A percentile compares a stretch with the other conserved stretches of the same genome.
These are phyloP conservation scores for Donacobius atricapilla DNA, from an alignment of 2,113 vertebrate genomes.

Conservation along the genomic window DNA sequence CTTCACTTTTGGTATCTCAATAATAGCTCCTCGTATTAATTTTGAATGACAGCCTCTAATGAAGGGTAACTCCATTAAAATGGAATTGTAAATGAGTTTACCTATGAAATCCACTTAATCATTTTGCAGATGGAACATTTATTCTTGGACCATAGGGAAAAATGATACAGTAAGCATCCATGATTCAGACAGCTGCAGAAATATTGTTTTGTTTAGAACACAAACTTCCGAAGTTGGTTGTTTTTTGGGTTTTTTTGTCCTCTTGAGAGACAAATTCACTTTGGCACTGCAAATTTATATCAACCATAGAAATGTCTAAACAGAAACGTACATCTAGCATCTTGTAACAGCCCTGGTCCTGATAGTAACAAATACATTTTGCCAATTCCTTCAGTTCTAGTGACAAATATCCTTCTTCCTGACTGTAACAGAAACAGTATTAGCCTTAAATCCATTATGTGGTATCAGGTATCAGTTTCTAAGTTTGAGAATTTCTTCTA, in stretches of 20 bases:
- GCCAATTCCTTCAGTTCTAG: neutral
- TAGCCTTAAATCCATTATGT: neutral
- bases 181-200: neutral
- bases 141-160: neutral
- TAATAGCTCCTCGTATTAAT: neutral
- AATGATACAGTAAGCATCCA: neutral
- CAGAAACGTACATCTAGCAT: neutral
- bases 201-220: neutral
- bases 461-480: neutral
- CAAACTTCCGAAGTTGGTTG: neutral
- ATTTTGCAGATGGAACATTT: conserved; percentile 21
- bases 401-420: neutral
- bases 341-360: neutral
- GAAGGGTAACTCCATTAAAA: conserved; percentile 11
- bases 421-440: neutral
- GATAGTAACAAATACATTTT: neutral
- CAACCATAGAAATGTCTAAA: neutral
- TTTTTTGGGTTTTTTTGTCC: neutral
- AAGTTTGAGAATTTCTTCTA: neutral
- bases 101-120: conserved; percentile 16
- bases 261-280: neutral
- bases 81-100: conserved; percentile 15
- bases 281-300: neutral
- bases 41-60: conserved; percentile 22
- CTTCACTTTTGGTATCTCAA: neutral